Base-by-base conservation (phyloP, 1,140 invertebrate species). In the Holotrichia oblita region DNA sequence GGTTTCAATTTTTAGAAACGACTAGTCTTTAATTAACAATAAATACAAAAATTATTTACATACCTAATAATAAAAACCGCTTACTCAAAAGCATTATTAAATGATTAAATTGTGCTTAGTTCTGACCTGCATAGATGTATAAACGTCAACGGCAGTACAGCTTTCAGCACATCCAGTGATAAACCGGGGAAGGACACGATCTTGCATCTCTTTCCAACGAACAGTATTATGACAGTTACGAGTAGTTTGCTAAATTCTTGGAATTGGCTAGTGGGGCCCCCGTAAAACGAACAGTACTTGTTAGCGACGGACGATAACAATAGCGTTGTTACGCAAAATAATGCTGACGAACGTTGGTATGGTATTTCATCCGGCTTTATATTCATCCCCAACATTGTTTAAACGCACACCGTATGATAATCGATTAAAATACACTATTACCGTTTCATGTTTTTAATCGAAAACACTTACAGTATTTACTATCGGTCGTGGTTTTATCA, bases 121-220 rank as follows among this genome's bases (percentile, higher is more conserved):
- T 55, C 48, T 14, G 48, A 94, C 87, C 99, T 99, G 34, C 97
- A 96, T 40, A 99, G 90, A 87, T 95, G 99, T 73, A 99, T 95
- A 1, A 99, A 81, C 0, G 98, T 97, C 69, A 99, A 86, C 0
- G 98, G 98, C 91, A 96, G 98, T 81, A 99, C 96, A 88, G 98
- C 92, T 9, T 84, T 85, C n/a, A 93, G 91, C 0, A 92, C 93
- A 74, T 90, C 89, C 7, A 85, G 83, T 78, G 93, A 91, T 59
- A 96, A 87, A 41, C 89, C 87, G 17, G 97, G 96, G 88, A 93
- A 98, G 41, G 92, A 90, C 7, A 99, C 90, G 42, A 97, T 87
- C 42, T 89, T 90, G 0, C 95, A 81, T 73, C 90, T 90, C 85
- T 94, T 96, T 0, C 91, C 93, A 7, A 91, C 34, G 84, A 91